Conservation (phyloP, 2,888 invertebrate species). For the Crematogaster levior region DNA sequence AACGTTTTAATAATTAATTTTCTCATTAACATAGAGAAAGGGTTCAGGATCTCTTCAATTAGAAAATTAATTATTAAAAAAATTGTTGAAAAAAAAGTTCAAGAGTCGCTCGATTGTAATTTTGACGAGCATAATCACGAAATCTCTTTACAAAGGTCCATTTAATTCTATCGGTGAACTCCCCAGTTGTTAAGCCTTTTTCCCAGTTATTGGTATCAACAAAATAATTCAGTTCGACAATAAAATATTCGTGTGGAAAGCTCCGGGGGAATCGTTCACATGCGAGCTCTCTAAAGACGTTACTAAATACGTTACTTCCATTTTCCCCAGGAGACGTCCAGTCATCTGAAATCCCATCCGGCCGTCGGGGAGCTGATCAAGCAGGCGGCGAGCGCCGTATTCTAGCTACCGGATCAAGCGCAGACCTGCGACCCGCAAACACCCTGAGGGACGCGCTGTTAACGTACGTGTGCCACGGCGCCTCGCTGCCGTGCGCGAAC, state of each 20-base stretch:
- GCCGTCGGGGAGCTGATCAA: slow-evolving; percentile 91
- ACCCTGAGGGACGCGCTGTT: slow-evolving; percentile 93
- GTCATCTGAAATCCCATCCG: slow-evolving; percentile 91
- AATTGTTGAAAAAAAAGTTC: background rate
- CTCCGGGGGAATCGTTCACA: slow-evolving; percentile 34
- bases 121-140: background rate
- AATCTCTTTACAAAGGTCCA: background rate
- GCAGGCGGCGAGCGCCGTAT: slow-evolving; percentile 89
- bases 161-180: background rate
- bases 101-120: background rate
- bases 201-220: background rate
- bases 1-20: background rate
- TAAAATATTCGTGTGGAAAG: background rate
- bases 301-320: background rate
- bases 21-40: background rate
- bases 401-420: slow-evolving; percentile 89
- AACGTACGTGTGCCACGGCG: slow-evolving; percentile 94
- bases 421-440: slow-evolving; percentile 89
- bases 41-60: background rate
- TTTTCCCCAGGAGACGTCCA: slow-evolving; percentile 88
- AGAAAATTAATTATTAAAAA: background rate
- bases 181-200: no score
- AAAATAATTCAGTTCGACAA: background rate
- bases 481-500: slow-evolving; percentile 91
- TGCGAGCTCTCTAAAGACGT: background rate